phyloP scores from a whole-genome alignment of 1,140 invertebrate genomes.

The Trichonephila clavipes region DNA sequence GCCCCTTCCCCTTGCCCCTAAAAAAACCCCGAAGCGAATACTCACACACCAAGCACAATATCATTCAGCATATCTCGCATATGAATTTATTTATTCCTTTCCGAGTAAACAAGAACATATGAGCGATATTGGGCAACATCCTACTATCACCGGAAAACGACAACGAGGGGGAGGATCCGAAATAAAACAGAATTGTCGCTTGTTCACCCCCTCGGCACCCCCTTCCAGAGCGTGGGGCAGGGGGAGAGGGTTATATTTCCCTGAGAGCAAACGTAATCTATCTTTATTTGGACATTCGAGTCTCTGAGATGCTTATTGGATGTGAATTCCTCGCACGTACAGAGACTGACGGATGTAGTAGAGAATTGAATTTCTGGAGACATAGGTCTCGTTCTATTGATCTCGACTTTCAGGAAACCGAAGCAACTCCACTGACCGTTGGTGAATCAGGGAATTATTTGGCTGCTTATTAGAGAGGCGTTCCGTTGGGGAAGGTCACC shows the following conservation, averaged over 20 bases:
- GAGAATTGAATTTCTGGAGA: constrained; percentile 43
- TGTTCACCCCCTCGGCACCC: not conserved
- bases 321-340: constrained; percentile 42
- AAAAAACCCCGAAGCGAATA: too few relatives aligned
- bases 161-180: not conserved
- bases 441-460: constrained; percentile 41
- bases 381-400: constrained; percentile 36
- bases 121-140: not conserved
- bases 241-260: not conserved
- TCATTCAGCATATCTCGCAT: too few relatives aligned
- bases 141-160: not conserved
- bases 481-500: not conserved
- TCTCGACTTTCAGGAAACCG: constrained; percentile 21
- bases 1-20: too few relatives aligned
- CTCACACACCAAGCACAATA: too few relatives aligned
- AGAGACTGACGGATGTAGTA: constrained; percentile 40
- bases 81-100: too few relatives aligned
- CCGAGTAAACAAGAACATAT: not conserved
- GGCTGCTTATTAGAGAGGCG: constrained; percentile 13
- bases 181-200: not conserved
- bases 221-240: not conserved
- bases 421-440: not conserved
- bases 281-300: constrained; percentile 41
- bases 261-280: constrained; percentile 46
- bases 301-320: constrained; percentile 42